A percentile compares a stretch with the other conserved stretches of the same genome.
Conservation (phyloP, 2,888 invertebrate species). For the Aromia moschata region DNA sequence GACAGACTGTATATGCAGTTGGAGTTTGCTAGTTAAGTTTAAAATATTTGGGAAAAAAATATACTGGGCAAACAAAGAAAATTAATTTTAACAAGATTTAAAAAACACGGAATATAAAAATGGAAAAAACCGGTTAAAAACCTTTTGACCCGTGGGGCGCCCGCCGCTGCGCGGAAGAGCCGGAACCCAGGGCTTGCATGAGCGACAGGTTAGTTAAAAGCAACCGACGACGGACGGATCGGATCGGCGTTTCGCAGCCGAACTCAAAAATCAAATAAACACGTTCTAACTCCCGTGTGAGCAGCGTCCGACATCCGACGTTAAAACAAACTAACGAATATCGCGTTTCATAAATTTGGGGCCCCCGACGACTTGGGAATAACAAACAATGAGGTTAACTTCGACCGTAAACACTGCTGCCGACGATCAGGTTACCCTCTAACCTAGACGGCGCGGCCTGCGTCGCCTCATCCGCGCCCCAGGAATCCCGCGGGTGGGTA, state of each 20-base stretch:
- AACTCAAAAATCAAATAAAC: slow-evolving; percentile 28
- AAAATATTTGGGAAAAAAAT: too few species aligned
- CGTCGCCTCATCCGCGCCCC: slow-evolving; percentile 14
- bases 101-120: too few species aligned
- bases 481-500: too few species aligned
- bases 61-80: too few species aligned
- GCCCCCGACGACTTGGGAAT: slow-evolving; percentile 46
- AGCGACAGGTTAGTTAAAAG: slow-evolving; percentile 35
- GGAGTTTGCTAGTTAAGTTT: too few species aligned
- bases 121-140: too few species aligned
- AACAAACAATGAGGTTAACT: slow-evolving; percentile 51
- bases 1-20: too few species aligned
- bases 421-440: slow-evolving; percentile 28
- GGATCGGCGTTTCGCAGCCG: slow-evolving; percentile 23
- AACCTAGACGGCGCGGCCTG: slow-evolving; percentile 13
- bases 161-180: too few species aligned
- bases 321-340: slow-evolving; percentile 56
- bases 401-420: slow-evolving; percentile 17
- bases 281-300: slow-evolving; percentile 44
- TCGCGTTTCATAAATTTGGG: slow-evolving; percentile 52
- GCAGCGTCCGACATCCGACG: slow-evolving; percentile 52
- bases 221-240: slow-evolving; percentile 25
- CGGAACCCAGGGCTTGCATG: slow-evolving; percentile 21
- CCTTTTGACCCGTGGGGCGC: too few species aligned
- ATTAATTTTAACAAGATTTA: too few species aligned